These are phyloP conservation scores for Drosophila vallismaia DNA, from an alignment of 2,888 invertebrate species.

Conservation along the genomic window DNA sequence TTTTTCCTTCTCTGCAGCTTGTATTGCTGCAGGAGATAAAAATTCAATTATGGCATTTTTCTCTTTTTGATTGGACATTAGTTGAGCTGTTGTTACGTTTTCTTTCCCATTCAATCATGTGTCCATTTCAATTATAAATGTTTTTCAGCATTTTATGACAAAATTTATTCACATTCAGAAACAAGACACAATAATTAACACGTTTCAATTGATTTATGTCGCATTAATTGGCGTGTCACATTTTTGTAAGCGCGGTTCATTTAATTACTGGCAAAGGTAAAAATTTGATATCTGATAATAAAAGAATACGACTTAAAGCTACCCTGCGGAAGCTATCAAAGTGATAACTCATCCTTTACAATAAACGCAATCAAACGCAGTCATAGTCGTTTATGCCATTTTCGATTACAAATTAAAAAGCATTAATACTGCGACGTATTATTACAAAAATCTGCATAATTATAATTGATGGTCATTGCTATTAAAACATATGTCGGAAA, in stretches of 20 bases:
- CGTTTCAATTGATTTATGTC: constrained; percentile 58
- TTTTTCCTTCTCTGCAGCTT: constrained; percentile 46
- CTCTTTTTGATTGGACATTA: constrained; percentile 15
- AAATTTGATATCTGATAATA: neutral
- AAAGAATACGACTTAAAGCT: constrained; percentile 3
- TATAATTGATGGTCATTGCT: constrained; percentile 49
- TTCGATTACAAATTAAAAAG: neutral
- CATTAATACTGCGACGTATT: neutral
- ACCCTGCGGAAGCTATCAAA: constrained; percentile 8
- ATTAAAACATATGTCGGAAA: constrained; percentile 53
- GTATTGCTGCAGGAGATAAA: constrained; percentile 60
- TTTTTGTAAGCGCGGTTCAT: constrained; percentile 48
- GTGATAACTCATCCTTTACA: neutral
- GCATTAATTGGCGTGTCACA: constrained; percentile 56
- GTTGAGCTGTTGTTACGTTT: constrained; percentile 1
- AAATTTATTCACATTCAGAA: constrained; percentile 20
- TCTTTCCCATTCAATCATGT: neutral
- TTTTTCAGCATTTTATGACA: constrained; percentile 2
- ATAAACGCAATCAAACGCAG: constrained; percentile 2
- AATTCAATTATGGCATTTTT: constrained; percentile 68
- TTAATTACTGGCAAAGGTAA: constrained; percentile 56
- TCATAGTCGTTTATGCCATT: neutral
- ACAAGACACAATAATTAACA: constrained; percentile 59
- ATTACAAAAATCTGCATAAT: constrained; percentile 31
- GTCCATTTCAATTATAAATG: constrained; percentile 6